phyloP scores from a whole-genome alignment of 1,140 invertebrate genomes.

The Akabosia matsudoensis region DNA sequence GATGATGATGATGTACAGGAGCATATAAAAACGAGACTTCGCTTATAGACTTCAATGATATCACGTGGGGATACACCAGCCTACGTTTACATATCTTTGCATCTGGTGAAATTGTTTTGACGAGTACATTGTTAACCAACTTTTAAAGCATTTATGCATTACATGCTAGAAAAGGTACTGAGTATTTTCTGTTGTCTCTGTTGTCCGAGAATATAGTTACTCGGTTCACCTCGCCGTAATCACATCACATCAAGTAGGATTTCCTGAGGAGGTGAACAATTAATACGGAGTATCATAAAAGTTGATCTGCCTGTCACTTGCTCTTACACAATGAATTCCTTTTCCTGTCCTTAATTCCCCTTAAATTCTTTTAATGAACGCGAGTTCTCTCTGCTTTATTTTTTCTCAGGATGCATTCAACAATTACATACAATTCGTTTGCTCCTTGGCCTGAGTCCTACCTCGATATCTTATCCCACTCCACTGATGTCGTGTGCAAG shows the following conservation, averaged over 20 bases:
- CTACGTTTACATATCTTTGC: too few relatives aligned
- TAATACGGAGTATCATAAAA: slow-evolving; percentile 47
- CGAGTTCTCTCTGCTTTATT: slow-evolving; percentile 30
- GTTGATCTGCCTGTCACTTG: slow-evolving; percentile 46
- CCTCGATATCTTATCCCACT: background rate
- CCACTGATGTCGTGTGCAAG: background rate
- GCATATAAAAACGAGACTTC: too few relatives aligned
- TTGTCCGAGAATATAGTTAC: background rate
- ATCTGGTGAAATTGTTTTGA: too few relatives aligned
- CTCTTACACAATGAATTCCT: slow-evolving; percentile 44
- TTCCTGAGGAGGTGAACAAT: slow-evolving; percentile 44
- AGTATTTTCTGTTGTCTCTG: background rate
- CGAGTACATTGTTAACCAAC: too few relatives aligned
- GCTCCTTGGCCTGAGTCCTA: too few relatives aligned
- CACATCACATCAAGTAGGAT: slow-evolving; percentile 38
- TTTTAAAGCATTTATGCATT: too few relatives aligned
- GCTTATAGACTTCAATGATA: too few relatives aligned
- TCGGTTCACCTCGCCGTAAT: slow-evolving; percentile 26
- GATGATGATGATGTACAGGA: too few relatives aligned
- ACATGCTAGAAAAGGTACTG: too few relatives aligned
- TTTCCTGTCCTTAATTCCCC: slow-evolving; percentile 45
- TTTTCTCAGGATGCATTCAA: slow-evolving; percentile 34
- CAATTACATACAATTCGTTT: too few relatives aligned
- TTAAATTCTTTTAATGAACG: slow-evolving; percentile 49
- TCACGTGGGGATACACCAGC: too few relatives aligned